A percentile compares a stretch with the other conserved stretches of the same genome.
Conservation (phyloP, 2,797 vertebrate species). For the Balearica regulorum region DNA sequence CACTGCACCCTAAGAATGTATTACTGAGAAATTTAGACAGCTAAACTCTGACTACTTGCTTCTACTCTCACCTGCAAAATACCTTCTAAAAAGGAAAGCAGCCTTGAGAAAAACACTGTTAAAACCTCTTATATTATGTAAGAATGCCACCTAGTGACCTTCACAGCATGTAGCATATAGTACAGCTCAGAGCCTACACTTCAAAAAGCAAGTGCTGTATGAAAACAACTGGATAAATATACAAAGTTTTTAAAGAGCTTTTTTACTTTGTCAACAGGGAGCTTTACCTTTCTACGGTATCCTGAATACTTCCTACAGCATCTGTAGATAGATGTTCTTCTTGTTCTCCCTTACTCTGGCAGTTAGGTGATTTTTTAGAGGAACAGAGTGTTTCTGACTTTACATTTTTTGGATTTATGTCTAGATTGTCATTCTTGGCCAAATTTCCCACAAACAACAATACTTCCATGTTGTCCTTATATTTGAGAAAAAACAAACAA, state of each 20-base stretch:
- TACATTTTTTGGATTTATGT: not conserved
- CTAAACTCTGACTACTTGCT: not conserved
- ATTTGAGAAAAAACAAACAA: not conserved
- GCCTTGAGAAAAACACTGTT: not conserved
- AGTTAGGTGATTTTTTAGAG: not conserved
- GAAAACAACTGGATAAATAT: not conserved
- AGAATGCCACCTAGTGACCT: conserved; percentile 27
- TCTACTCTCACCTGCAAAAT: not conserved
- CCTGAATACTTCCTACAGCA: not conserved
- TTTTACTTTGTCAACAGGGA: not conserved
- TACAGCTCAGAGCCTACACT: not conserved
- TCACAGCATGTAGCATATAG: not conserved
- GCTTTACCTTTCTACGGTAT: conserved; percentile 57
- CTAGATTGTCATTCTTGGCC: not conserved
- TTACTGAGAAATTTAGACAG: not conserved
- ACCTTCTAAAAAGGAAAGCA: not conserved
- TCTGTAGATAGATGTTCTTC: not conserved
- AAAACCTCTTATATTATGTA: not conserved
- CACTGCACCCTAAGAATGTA: not conserved
- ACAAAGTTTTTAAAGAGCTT: not conserved
- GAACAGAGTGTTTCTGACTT: not conserved
- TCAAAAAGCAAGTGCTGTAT: not conserved
- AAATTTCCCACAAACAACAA: not conserved
- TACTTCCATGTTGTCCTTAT: conserved; percentile 48
- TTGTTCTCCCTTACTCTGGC: not conserved